Base-by-base conservation (phyloP, 2,888 invertebrate genomes). In the Amiota communis region DNA sequence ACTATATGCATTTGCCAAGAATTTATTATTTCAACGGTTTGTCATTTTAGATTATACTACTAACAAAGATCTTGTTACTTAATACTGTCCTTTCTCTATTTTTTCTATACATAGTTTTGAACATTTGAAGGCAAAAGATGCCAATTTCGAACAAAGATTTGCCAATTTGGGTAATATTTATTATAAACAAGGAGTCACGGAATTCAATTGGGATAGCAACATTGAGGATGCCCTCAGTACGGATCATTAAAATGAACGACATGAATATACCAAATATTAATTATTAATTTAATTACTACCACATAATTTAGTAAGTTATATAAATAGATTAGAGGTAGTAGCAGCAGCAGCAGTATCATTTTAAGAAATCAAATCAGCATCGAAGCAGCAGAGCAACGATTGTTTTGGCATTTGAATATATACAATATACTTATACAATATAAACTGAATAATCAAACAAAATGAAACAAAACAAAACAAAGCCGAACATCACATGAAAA, bases 1-100 rank as follows among this genome's bases (percentile, higher is more conserved):
- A 90, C 92, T 99, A 72, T 99, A 99, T 89, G 93, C 95, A 79
- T 99, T 95, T 91, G 98, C 98, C 70, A 95, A 95, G 90, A 93
- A 94, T 88, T 92, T 98, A 79, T 94, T 98, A 89, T 94, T 95
- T 82, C 93, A 94, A 89, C 92, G 93, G 93, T 93, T 80, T 80
- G 84, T 77, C 13, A 23, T 6, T 36, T 36, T 36, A 2, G 6
- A 36, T 36, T 36, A 23, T 23, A n/a, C n/a, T n/a, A n/a, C n/a
- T n/a, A n/a, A n/a, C n/a, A n/a, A n/a, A n/a, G n/a, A n/a, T n/a
- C n/a, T n/a, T 3, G 23, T 17, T 10, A n/a, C 8, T 15, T 13
- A 68, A 71, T 11, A 70, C 36, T 23, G 0, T 46, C 64, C 56
- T 65, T 67, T 69, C n/a, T 70, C 17, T 69, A 53, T 59, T 13